These are phyloP conservation scores for Cataglyphis livida DNA, from an alignment of 2,888 invertebrate species.

Conservation along the genomic window DNA sequence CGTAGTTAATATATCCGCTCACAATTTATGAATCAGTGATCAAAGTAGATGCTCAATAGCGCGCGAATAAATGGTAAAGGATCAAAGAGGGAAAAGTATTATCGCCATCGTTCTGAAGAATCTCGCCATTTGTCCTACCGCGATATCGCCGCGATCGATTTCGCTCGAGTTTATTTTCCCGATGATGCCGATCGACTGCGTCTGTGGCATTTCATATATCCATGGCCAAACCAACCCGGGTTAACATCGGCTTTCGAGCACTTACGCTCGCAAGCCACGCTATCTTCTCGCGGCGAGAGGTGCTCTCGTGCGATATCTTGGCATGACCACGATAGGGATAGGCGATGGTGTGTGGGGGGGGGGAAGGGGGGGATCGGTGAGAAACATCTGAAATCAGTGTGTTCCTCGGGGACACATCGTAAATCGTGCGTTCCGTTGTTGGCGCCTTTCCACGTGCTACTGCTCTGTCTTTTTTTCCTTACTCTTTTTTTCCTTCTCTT, in stretches of 20 bases:
- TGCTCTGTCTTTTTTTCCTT: slow-evolving; percentile 17
- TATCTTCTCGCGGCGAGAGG: slow-evolving; percentile 48
- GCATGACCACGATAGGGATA: slow-evolving; percentile 38
- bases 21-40: not conserved
- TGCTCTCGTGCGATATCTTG: slow-evolving; percentile 60
- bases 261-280: slow-evolving; percentile 29
- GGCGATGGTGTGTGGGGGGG: slow-evolving; percentile 25
- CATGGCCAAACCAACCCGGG: slow-evolving; percentile 7
- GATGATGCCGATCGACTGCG: slow-evolving; percentile 20
- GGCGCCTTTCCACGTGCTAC: slow-evolving; percentile 69
- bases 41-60: not conserved
- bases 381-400: slow-evolving; percentile 77
- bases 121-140: slow-evolving; percentile 1
- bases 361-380: slow-evolving; percentile 55
- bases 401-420: slow-evolving; percentile 75
- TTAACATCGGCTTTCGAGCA: slow-evolving; percentile 34
- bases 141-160: slow-evolving; percentile 46
- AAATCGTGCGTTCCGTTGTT: slow-evolving; percentile 74
- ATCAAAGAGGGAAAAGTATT: not conserved
- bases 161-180: slow-evolving; percentile 31
- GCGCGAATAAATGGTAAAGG: not conserved
- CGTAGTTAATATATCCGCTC: not conserved
- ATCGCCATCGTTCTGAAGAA: not conserved
- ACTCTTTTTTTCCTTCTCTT: slow-evolving; percentile 19
- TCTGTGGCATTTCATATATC: slow-evolving; percentile 34